Evolutionary conservation across 2,113 vertebrate genomes (phyloP), one percentile per base, ranked within the genome.

Genomic region (Zapus hudsonius): DNA sequence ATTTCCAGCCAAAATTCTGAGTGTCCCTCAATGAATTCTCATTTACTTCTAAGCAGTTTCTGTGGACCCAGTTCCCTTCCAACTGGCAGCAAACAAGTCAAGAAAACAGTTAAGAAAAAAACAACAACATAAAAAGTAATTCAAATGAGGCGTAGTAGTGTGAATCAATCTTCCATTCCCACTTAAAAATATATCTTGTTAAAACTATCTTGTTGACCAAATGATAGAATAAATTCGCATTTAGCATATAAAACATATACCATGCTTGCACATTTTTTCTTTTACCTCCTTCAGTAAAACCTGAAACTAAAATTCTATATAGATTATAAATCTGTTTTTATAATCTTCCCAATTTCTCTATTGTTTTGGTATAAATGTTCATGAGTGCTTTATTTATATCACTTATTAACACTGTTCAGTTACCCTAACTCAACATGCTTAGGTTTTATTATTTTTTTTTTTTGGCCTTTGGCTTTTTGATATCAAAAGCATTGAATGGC

Each of bases 21-120:
- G 78, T 52, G 59, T 92, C 38, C 79, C 61, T 95, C 93, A 96
- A 91, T 93, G 92, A 96, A 96, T 97, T 95, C 82, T 96, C 84
- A 84, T 95, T 96, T 96, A 75, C 20, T 96, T 97, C 92, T 96
- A 86, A 95, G 88, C 87, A 23, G 38, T 95, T 97, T 94, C 93
- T 90, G 25, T 87, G 92, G 84, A 92, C 87, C 52, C 55, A 20
- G 91, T 95, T 96, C 81, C 47, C 38, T 93, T 97, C 96, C 97
- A 97, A 83, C 87, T 93, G 84, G 94, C 96, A 96, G 57, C 33
- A 94, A 96, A 93, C 87, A 96, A 95, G 86, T 57, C 31, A 83
- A 96, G 76, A 81, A 84, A 89, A 87, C 75, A 4, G 40, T 95
- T 87, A 96, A 87, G 93, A 91, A 73, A 70, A 88, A 95, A 97